Percentiles rank a stretch among this genome's conserved stretches.
Evolutionary conservation across 2,797 vertebrate species (phyloP).

Genomic region (Dallia pectoralis): DNA sequence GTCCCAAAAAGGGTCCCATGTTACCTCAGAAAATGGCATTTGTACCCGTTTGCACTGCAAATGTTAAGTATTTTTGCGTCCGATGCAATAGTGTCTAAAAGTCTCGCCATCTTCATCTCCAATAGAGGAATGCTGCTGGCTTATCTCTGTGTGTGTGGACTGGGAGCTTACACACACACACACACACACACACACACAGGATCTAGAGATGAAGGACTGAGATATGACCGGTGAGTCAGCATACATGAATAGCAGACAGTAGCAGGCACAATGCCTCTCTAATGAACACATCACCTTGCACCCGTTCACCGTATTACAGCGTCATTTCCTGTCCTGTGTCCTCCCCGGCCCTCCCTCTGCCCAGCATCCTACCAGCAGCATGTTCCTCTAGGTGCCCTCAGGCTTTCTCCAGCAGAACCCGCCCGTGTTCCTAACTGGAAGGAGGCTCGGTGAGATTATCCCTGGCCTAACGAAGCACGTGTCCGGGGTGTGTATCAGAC

Average conservation of each 20-base stretch:
- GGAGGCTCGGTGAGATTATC: neutral
- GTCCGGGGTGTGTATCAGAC: neutral
- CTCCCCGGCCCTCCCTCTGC: neutral
- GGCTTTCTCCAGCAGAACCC: neutral
- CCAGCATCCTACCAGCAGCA: neutral
- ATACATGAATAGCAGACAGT: slow-evolving; percentile 66
- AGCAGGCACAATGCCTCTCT: slow-evolving; percentile 65
- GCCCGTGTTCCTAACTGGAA: neutral
- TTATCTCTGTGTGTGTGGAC: neutral
- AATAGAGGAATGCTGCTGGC: neutral
- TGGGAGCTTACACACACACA: neutral
- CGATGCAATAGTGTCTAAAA: no score
- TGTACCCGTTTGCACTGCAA: no score
- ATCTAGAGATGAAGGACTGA: slow-evolving; percentile 50
- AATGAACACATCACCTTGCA: slow-evolving; percentile 68
- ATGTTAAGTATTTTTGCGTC: no score
- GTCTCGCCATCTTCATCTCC: neutral
- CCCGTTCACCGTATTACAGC: slow-evolving; percentile 43
- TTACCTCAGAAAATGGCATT: no score
- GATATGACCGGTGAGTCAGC: slow-evolving; percentile 54
- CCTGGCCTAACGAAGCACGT: neutral
- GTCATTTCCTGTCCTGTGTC: neutral
- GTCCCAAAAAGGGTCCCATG: no score
- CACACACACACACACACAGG: slow-evolving; percentile 24
- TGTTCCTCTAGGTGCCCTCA: neutral